phyloP scores from a whole-genome alignment of 2,113 vertebrate species.

The Oxyura jamaicensis region DNA sequence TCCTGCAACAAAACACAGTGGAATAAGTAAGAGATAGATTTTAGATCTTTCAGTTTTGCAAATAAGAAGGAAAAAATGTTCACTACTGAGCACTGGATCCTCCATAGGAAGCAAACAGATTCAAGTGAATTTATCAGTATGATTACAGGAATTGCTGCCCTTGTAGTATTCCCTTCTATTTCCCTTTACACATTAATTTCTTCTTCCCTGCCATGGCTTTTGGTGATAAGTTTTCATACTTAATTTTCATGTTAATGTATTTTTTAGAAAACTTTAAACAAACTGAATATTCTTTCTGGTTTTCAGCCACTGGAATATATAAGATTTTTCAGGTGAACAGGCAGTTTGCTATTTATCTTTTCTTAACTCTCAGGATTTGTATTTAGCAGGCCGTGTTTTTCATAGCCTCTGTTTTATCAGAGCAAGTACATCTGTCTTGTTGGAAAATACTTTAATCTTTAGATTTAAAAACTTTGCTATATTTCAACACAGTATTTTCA shows the following conservation, averaged over 20 bases:
- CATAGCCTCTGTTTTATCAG: background rate
- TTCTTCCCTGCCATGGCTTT: background rate
- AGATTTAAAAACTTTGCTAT: background rate
- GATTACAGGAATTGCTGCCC: background rate
- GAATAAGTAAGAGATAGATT: background rate
- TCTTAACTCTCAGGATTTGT: background rate
- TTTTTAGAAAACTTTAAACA: background rate
- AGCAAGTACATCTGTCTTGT: background rate
- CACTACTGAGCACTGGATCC: background rate
- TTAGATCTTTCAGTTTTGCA: background rate
- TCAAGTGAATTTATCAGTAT: background rate
- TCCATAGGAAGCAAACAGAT: background rate
- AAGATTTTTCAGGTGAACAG: background rate
- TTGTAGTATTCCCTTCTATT: background rate
- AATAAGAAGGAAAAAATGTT: background rate
- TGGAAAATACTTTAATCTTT: background rate
- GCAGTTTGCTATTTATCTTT: background rate
- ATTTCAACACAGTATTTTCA: background rate
- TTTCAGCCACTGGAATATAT: background rate
- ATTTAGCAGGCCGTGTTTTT: background rate
- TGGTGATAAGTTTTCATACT: background rate
- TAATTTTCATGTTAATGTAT: background rate
- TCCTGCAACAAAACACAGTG: background rate
- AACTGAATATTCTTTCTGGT: background rate
- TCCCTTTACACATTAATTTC: background rate